Conservation (phyloP, 2,797 vertebrate species). For the Epinephelus coioides region DNA sequence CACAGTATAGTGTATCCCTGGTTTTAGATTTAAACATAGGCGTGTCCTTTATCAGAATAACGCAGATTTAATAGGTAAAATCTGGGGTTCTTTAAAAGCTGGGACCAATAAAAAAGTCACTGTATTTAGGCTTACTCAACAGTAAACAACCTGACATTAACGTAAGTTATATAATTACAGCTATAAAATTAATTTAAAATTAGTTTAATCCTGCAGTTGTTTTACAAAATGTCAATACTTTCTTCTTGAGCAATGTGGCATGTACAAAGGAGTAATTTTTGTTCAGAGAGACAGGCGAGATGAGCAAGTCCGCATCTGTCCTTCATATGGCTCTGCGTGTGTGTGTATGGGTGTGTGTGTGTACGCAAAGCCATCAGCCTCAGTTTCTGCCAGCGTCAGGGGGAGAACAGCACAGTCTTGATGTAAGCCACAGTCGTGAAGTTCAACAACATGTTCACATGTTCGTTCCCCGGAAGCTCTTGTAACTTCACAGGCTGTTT, state of each 20-base stretch:
- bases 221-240: conserved; percentile 12
- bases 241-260: conserved; percentile 1
- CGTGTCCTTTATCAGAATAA: background rate
- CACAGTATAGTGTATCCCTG: conserved; percentile 28
- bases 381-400: conserved; percentile 57
- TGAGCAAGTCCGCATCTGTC: background rate
- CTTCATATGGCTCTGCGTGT: background rate
- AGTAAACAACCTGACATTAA: conserved; percentile 50
- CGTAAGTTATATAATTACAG: conserved; percentile 5
- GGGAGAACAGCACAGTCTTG: conserved; percentile 89
- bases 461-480: conserved; percentile 92
- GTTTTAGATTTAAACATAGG: background rate
- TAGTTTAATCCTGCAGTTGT: background rate
- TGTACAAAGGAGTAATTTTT: conserved; percentile 6
- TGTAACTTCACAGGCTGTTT: conserved; percentile 87
- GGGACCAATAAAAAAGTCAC: conserved; percentile 35
- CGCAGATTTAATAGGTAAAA: conserved; percentile 17
- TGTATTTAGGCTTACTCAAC: background rate
- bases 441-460: conserved; percentile 93
- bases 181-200: conserved; percentile 49
- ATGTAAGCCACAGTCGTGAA: conserved; percentile 92
- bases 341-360: background rate
- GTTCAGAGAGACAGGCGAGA: background rate
- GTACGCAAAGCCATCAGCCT: background rate
- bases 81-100: conserved; percentile 3